phyloP scores from a whole-genome alignment of 2,888 invertebrate genomes.

The Aspidiotus destructor region DNA sequence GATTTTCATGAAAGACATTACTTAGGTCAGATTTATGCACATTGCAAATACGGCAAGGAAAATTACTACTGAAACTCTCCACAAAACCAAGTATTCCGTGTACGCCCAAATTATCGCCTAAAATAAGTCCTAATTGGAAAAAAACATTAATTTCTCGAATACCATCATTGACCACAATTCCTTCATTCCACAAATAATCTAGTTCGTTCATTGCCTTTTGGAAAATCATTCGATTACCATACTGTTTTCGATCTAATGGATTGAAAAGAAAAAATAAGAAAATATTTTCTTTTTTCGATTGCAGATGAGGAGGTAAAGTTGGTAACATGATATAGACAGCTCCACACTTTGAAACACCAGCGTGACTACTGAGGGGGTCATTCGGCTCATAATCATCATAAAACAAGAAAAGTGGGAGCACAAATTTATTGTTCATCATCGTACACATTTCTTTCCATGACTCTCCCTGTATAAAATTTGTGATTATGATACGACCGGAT shows the following conservation, averaged over 20 bases:
- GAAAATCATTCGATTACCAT: constrained; percentile 13
- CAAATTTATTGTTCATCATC: not conserved
- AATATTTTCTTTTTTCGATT: constrained; percentile 29
- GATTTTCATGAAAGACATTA: constrained; percentile 17
- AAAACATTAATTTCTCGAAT: constrained; percentile 23
- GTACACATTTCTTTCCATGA: not conserved
- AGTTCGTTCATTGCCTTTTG: constrained; percentile 35
- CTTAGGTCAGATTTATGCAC: constrained; percentile 22
- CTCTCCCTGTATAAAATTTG: not conserved
- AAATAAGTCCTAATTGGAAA: constrained; percentile 34
- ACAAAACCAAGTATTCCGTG: constrained; percentile 35
- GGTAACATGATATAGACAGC: constrained; percentile 32
- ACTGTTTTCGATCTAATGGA: constrained; percentile 27
- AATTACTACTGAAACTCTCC: constrained; percentile 35
- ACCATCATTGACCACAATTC: constrained; percentile 15
- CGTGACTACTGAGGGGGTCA: constrained; percentile 35
- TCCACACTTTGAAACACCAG: constrained; percentile 33
- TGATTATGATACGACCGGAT: not conserved
- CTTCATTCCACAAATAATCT: constrained; percentile 29
- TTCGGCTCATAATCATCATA: constrained; percentile 31
- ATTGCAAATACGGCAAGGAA: constrained; percentile 35
- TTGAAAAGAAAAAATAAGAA: constrained; percentile 34
- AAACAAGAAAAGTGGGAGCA: not conserved
- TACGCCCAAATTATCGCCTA: constrained; percentile 35
- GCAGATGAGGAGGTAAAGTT: constrained; percentile 33